A percentile compares a stretch with the other conserved stretches of the same genome.
These are phyloP conservation scores for Drosophila serrata DNA, from an alignment of 1,140 invertebrate genomes.

Conservation along the genomic window DNA sequence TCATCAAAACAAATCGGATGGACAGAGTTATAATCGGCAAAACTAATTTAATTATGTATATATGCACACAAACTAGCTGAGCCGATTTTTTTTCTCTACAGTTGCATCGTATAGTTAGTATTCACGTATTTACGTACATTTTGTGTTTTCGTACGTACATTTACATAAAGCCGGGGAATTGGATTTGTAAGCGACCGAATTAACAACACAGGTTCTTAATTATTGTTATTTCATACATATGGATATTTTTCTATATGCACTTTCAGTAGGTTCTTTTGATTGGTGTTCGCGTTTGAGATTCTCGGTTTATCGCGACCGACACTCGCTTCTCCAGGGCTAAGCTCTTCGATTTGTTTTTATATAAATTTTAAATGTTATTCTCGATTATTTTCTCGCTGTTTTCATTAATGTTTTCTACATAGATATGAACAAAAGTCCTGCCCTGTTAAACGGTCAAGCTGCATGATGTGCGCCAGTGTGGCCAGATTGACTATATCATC, in stretches of 20 bases:
- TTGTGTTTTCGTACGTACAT: conserved; percentile 31
- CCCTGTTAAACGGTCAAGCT: conserved; percentile 18
- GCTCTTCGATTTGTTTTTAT: conserved; percentile 20
- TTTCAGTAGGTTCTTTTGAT: conserved; percentile 19
- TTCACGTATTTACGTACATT: neutral
- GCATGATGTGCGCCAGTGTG: neutral
- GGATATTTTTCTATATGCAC: conserved; percentile 44
- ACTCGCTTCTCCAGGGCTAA: neutral
- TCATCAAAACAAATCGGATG: conserved; percentile 5
- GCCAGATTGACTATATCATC: too few species aligned
- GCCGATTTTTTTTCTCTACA: conserved; percentile 23
- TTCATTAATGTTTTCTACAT: conserved; percentile 46
- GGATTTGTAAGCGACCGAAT: conserved; percentile 18
- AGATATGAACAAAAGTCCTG: conserved; percentile 37
- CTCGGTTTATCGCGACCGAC: conserved; percentile 5
- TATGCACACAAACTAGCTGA: conserved; percentile 18
- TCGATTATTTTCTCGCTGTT: conserved; percentile 44
- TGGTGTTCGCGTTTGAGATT: conserved; percentile 32
- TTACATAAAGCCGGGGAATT: conserved; percentile 43
- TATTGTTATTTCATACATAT: conserved; percentile 53
- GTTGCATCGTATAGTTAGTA: neutral
- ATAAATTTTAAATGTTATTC: conserved; percentile 34
- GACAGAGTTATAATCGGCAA: conserved; percentile 15
- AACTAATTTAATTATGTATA: conserved; percentile 34
- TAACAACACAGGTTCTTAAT: conserved; percentile 51